Evolutionary conservation across 2,888 invertebrate species (phyloP).

Genomic region (Adineta ricciae): DNA sequence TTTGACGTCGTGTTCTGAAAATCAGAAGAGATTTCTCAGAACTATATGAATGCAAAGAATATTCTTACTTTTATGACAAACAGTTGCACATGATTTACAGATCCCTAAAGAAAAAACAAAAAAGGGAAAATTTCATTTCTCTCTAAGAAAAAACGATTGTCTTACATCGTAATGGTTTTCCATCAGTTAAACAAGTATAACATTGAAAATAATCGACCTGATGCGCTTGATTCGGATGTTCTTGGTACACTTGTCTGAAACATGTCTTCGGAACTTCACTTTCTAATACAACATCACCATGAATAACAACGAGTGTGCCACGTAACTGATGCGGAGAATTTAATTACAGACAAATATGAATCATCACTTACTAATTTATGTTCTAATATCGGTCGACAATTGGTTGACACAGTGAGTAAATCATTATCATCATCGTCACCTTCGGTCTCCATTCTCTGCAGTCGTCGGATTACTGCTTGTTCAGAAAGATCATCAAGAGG

Average conservation of each 20-base stretch:
- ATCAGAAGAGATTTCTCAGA: too few species aligned
- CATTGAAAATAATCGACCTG: conserved; percentile 1
- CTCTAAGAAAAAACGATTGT: neutral
- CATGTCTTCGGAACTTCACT: neutral
- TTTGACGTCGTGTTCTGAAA: neutral
- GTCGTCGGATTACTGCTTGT: neutral
- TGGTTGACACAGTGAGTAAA: neutral
- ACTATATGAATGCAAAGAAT: neutral
- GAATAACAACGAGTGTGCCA: neutral
- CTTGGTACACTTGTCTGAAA: neutral
- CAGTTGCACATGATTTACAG: neutral
- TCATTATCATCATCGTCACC: neutral
- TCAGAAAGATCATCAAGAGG: neutral
- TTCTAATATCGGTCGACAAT: conserved; percentile 2
- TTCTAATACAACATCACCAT: neutral
- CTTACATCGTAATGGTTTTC: neutral
- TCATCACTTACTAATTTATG: neutral
- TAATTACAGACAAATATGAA: too few species aligned
- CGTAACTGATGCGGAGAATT: neutral
- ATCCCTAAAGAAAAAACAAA: neutral
- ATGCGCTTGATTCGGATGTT: neutral
- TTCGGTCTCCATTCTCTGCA: neutral
- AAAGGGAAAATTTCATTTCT: too few species aligned
- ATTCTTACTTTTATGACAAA: conserved; percentile 6
- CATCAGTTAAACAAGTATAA: neutral